Base-by-base conservation (phyloP, 2,797 vertebrate species). In the Poecilia picta region DNA sequence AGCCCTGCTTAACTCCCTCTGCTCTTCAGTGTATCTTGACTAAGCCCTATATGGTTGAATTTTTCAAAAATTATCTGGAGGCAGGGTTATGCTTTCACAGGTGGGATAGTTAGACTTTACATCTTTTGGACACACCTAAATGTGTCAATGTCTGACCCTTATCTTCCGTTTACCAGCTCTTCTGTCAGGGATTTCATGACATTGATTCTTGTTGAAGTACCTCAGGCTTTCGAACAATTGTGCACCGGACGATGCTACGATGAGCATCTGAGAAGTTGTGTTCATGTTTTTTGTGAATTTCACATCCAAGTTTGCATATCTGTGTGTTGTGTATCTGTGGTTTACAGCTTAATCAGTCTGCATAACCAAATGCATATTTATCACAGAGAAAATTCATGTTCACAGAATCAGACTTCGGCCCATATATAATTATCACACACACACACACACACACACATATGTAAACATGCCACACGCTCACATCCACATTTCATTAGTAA, bases 271-370 rank as follows among this genome's bases (percentile, higher is more conserved):
- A 81, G 79, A 86, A 83, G 46, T 83, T 83, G 83, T 81, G 81
- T 83, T 64, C n/a, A 0, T 81, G 59, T 51, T 1, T 77, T 41
- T 74, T 81, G 68, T 75, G 39, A 41, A 51, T 53, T 73, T 75
- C 73, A 28, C 76, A 73, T 87, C 46, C 72, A 55, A 33, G 49
- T 68, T 59, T 75, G 73, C 64, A 55, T 75, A 59, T 75, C 53
- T 45, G 73, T 81, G 84, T 85, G 84, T 23, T 87, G 78, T 86
- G 81, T 88, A 93, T 93, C 92, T 90, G 86, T 91, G 89, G 90
- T 94, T 95, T 93, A 94, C 92, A 94, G 90, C 93, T 94, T 95
- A 94, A 95, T 95, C 94, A 94, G 93, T 93, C 89, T 91, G 87
- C 86, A 86, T 89, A 91, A 93, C 93, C 91, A 77, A 92, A 93